Evolutionary conservation across 2,888 invertebrate species (phyloP).

Genomic region (Apamea sordens): DNA sequence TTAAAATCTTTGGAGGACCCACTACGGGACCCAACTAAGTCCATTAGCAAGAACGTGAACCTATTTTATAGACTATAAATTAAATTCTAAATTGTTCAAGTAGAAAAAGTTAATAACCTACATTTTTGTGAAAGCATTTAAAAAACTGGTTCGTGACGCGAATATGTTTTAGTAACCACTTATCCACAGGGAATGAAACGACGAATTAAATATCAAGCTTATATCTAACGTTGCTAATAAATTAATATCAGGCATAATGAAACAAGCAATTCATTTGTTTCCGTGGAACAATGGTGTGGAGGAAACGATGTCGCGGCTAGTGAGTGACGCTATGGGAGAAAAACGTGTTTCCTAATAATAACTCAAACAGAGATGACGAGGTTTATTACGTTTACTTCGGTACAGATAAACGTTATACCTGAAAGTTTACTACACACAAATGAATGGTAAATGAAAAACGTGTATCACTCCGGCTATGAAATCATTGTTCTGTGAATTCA

Average conservation of each 20-base stretch:
- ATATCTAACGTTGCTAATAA: slow-evolving; percentile 10
- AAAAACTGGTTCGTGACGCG: slow-evolving; percentile 31
- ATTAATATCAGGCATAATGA: slow-evolving; percentile 8
- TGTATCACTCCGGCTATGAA: slow-evolving; percentile 48
- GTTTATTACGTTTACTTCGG: slow-evolving; percentile 26
- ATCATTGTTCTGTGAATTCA: slow-evolving; percentile 66
- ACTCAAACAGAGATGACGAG: slow-evolving; percentile 50
- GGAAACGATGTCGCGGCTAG: slow-evolving; percentile 45
- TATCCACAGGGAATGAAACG: background rate
- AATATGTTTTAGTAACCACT: slow-evolving; percentile 2
- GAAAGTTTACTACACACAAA: slow-evolving; percentile 38
- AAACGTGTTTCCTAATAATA: slow-evolving; percentile 56
- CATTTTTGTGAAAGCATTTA: slow-evolving; percentile 16
- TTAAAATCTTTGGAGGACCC: background rate
- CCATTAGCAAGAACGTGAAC: background rate
- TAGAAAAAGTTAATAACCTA: slow-evolving; percentile 11
- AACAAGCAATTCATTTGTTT: slow-evolving; percentile 12
- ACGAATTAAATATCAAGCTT: slow-evolving; percentile 15
- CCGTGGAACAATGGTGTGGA: slow-evolving; percentile 36
- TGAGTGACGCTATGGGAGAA: slow-evolving; percentile 43
- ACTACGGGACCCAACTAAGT: background rate
- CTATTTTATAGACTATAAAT: slow-evolving; percentile 17
- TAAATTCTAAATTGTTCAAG: slow-evolving; percentile 14
- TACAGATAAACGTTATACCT: slow-evolving; percentile 34
- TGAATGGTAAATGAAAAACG: slow-evolving; percentile 38